phyloP scores from a whole-genome alignment of 2,113 vertebrate species.

The Sigmodon hispidus region DNA sequence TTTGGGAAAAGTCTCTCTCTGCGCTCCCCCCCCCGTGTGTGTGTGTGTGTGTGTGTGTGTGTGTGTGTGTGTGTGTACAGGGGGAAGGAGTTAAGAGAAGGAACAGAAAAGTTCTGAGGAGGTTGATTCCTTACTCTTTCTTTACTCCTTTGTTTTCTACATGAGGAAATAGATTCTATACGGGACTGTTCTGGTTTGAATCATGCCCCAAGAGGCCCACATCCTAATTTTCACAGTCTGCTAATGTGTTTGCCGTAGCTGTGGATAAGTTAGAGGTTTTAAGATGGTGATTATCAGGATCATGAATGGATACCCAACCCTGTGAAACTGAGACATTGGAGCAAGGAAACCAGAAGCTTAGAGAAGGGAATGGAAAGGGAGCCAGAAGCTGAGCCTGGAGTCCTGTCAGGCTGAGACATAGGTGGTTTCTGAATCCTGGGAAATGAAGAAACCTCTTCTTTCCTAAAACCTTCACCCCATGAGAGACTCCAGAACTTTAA shows the following conservation, averaged over 20 bases:
- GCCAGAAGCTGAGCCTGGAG: background rate
- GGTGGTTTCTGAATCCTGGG: background rate
- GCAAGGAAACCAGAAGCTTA: background rate
- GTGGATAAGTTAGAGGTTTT: background rate
- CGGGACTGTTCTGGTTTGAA: background rate
- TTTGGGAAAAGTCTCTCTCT: background rate
- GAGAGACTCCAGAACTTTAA: background rate
- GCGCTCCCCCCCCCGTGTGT: background rate
- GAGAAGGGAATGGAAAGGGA: background rate
- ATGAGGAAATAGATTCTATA: background rate
- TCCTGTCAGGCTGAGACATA: background rate
- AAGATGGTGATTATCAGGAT: background rate
- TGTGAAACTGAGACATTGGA: background rate
- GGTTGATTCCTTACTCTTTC: background rate
- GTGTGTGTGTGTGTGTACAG: background rate
- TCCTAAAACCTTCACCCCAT: background rate
- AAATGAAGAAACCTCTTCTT: rapidly evolving
- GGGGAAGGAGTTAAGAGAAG: background rate
- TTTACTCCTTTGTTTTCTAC: background rate
- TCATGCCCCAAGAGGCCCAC: background rate
- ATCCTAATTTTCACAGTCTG: background rate
- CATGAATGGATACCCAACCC: background rate
- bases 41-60: background rate
- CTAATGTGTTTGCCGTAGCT: background rate
- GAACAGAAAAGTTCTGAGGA: background rate